Evolutionary conservation across 2,888 invertebrate species (phyloP), one percentile per base, ranked within the genome.

Genomic region (Cephonodes hylas): DNA sequence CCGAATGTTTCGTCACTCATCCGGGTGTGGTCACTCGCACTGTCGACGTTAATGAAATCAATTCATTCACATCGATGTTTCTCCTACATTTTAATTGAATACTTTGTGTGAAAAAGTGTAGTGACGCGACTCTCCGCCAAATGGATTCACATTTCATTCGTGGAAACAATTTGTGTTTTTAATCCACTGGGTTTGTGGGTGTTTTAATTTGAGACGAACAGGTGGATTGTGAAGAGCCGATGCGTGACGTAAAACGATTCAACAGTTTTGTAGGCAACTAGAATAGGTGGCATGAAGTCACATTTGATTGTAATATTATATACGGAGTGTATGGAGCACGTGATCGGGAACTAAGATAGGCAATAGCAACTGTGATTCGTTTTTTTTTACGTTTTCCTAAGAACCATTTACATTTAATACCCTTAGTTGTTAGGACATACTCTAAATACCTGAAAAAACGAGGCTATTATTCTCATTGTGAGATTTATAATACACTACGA

Each of bases 31-130:
- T 61, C 56, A 27, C 10, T 34, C 53, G 48, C 58, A 60, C 13
- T 13, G 38, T 38, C 4, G 38, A 10, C 38, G 62, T 63, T 65
- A 65, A 65, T 65, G 63, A 65, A 63, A 65, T 63, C 65, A 65
- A 65, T 65, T 65, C 59, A 18, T 18, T 15, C 18, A 15, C 31
- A 18, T 53, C 20, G 31, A 53, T 53, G 53, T 53, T 31, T 23
- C 18, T 31, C 18, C 15, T 53, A 31, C 48, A 18, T 53, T 53
- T 53, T 53, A 53, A 53, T 53, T 53, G 53, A 20, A 53, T 31
- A 31, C 53, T 10, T 15, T 27, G 15, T 31, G 53, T 31, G 53
- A 53, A 53, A 48, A 48, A 53, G 27, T 31, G 10, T 31, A 18
- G 48, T 27, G 48, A 48, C 23, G 25, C 23, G 22, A 27, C 31